Evolutionary conservation across 2,113 vertebrate genomes (phyloP), one percentile per base, ranked within the genome.

Genomic region (Isurus oxyrinchus): DNA sequence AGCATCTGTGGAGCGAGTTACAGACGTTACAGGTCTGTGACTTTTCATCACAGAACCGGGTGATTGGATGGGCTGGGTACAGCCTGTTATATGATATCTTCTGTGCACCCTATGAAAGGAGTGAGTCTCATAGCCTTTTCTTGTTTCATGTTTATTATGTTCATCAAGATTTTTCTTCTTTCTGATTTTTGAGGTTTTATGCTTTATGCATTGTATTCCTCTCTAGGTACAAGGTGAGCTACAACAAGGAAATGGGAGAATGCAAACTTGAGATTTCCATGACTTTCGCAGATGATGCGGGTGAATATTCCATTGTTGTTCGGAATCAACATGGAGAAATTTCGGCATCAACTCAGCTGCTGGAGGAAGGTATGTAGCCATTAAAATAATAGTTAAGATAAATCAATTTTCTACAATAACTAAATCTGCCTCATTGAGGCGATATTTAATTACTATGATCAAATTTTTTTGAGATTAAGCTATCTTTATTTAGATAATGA

Each of bases 241-340:
- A 99, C 97, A 99, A 99, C 97, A 99, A 98, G 97, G 98, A 99
- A 97, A 99, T 98, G 0, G 99, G 99, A 96, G 98, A 98, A 96
- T 99, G 99, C 97, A 98, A 97, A 97, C 97, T 99, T 97, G 99
- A 99, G 98, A 99, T 99, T 98, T 99, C 99, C 3, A 99, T 99
- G 99, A 99, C 98, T 66, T 99, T 99, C 96, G 98, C 99, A 0
- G 99, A 99, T 0, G 99, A 99, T 96, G 99, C 99, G n/a, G 99
- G 99, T 98, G 99, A 99, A 97, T 99, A 99, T 96, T 98, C 98
- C 0, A 97, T 99, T 96, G 98, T 98, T 97, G 98, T 98, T 97
- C 99, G 98, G 96, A 99, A 99, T 96, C 98, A 98, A 97, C 97
- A 98, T 0, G 99, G 99, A 96, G 99, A 99, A 97, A 98, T 97